A percentile compares a stretch with the other conserved stretches of the same genome.
Conservation (phyloP, 2,113 vertebrate species). For the Calidris pugnax region DNA sequence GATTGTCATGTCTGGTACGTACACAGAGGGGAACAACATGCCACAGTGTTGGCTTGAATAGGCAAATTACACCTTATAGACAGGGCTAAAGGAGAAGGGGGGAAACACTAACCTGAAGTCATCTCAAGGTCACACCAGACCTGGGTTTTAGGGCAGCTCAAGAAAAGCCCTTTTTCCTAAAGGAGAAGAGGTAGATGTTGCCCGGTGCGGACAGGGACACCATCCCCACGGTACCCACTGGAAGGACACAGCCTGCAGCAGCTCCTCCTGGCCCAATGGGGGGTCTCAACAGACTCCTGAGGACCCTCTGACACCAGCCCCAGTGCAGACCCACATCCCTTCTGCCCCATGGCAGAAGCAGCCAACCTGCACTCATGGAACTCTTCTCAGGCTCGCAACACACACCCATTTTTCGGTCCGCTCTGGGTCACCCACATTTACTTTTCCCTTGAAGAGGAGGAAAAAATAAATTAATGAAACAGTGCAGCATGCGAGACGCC, state of each 20-base stretch:
- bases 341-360: not conserved
- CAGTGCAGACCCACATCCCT: not conserved
- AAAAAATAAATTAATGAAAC: constrained; percentile 52
- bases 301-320: not conserved
- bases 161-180: not conserved
- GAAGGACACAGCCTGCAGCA: not conserved
- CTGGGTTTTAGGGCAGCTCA: not conserved
- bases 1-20: not conserved
- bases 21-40: accelerated
- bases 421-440: constrained; percentile 37
- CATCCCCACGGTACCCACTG: accelerated
- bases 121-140: not conserved
- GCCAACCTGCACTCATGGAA: not conserved
- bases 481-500: constrained; percentile 4
- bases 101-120: not conserved
- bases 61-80: not conserved
- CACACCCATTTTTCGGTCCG: not conserved
- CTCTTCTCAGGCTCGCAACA: not conserved
- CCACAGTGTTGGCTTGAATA: not conserved
- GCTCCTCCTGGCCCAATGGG: not conserved
- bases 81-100: not conserved
- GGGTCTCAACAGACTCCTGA: accelerated
- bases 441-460: constrained; percentile 9
- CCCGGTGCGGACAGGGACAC: not conserved
- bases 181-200: not conserved